Conservation (phyloP, 2,797 vertebrate species). For the Lophius americanus region DNA sequence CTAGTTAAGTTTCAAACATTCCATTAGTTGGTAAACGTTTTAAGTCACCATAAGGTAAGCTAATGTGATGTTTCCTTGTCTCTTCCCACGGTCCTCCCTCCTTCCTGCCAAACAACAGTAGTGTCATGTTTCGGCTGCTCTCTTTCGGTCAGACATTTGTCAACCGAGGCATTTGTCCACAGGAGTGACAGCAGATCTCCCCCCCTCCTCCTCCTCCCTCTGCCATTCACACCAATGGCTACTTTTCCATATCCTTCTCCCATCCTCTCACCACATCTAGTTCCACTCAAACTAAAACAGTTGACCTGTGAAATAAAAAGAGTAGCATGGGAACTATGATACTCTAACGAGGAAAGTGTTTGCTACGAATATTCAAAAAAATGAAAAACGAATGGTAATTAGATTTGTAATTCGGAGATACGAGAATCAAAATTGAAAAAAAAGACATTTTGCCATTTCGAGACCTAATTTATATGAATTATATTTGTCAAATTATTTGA, state of each 20-base stretch:
- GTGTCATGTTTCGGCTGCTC: slow-evolving; percentile 69
- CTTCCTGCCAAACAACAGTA: slow-evolving; percentile 47
- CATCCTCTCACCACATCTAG: slow-evolving; percentile 10
- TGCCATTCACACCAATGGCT: slow-evolving; percentile 24
- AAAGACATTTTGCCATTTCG: no score
- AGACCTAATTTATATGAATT: no score
- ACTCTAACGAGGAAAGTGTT: no score
- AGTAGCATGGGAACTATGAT: no score
- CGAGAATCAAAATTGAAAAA: no score
- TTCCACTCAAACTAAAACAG: slow-evolving; percentile 3
- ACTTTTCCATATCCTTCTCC: slow-evolving; percentile 1
- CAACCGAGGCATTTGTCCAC: slow-evolving; percentile 67
- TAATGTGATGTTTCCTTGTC: slow-evolving; percentile 24
- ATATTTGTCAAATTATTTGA: no score
- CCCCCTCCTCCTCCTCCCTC: slow-evolving; percentile 9
- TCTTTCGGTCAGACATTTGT: slow-evolving; percentile 68
- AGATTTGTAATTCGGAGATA: no score
- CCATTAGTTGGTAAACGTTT: not conserved
- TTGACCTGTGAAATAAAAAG: not conserved
- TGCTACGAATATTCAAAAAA: no score
- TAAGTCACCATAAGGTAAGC: slow-evolving; percentile 1
- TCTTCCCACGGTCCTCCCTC: slow-evolving; percentile 35
- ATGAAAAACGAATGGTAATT: no score
- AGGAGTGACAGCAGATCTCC: slow-evolving; percentile 53
- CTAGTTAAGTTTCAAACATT: not conserved